These are phyloP conservation scores for Gymnopithys bicolor DNA, from an alignment of 2,797 vertebrate species.

Conservation along the genomic window DNA sequence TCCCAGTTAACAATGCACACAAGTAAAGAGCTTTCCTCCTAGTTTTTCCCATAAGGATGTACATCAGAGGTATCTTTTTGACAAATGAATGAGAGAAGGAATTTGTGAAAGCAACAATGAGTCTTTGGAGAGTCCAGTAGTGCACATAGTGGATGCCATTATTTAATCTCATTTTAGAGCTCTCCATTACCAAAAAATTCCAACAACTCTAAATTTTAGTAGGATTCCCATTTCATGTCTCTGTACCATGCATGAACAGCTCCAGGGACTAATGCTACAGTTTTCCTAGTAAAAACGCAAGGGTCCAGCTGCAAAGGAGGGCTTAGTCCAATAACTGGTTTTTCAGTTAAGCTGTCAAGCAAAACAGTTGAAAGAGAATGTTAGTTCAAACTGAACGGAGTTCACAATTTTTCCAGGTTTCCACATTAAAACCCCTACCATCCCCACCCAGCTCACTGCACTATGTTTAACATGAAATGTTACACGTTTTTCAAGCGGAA, in stretches of 20 bases:
- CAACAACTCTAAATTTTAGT: neutral
- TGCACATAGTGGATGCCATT: neutral
- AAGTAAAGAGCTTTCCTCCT: neutral
- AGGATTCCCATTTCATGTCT: constrained; percentile 11
- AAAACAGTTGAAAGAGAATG: constrained; percentile 42
- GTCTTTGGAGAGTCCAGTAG: neutral
- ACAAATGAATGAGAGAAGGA: neutral
- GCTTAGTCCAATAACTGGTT: neutral
- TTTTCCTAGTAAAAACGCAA: constrained; percentile 34
- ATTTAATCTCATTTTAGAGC: constrained; percentile 14
- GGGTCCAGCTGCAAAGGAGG: constrained; percentile 18
- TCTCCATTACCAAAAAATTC: neutral
- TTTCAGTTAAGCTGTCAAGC: constrained; percentile 54
- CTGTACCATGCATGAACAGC: neutral
- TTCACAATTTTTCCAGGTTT: constrained; percentile 54
- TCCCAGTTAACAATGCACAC: constrained; percentile 25
- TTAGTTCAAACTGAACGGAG: constrained; percentile 10
- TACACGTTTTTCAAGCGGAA: neutral
- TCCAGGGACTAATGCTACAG: neutral
- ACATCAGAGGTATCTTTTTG: neutral
- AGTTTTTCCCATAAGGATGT: neutral
- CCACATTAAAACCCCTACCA: constrained; percentile 42
- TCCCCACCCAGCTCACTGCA: neutral
- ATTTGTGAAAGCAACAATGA: neutral
- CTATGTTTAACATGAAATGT: neutral